Percentiles rank a stretch among this genome's conserved stretches.
Conservation (phyloP, 37 sponge, comb jelly and placozoan genomes). For the Mnemiopsis leidyi region DNA sequence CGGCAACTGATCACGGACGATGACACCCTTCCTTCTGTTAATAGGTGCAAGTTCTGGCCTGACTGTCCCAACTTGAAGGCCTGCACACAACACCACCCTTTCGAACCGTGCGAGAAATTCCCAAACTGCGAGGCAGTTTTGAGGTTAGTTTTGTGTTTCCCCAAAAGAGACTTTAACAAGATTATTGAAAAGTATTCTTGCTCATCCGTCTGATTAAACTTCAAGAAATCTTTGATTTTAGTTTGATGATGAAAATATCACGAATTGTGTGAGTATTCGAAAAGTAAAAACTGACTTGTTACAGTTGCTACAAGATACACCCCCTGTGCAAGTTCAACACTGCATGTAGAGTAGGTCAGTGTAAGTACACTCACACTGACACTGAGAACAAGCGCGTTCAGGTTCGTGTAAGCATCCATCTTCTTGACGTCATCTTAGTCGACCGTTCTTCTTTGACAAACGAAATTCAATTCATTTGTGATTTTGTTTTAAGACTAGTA, state of each 20-base stretch:
- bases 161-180: too few relatives aligned
- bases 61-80: constrained; percentile 51
- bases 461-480: too few relatives aligned
- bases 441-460: too few relatives aligned
- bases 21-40: neutral
- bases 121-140: constrained; percentile 41
- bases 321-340: constrained; percentile 50
- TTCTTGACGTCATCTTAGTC: too few relatives aligned
- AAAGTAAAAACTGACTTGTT: too few relatives aligned
- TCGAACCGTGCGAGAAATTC: constrained; percentile 39
- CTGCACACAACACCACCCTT: constrained; percentile 20
- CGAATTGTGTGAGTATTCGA: too few relatives aligned
- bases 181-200: too few relatives aligned
- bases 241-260: too few relatives aligned
- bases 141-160: constrained; percentile 18
- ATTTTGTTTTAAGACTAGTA: too few relatives aligned
- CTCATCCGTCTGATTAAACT: too few relatives aligned
- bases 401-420: neutral
- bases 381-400: constrained; percentile 40
- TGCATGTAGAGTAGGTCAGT: constrained; percentile 37
- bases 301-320: constrained; percentile 46
- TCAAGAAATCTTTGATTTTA: too few relatives aligned
- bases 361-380: constrained; percentile 50
- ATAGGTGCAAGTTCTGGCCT: constrained; percentile 52
- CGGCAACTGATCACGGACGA: neutral